Conservation (phyloP, 2,113 vertebrate genomes). For the Orycteropus afer region DNA sequence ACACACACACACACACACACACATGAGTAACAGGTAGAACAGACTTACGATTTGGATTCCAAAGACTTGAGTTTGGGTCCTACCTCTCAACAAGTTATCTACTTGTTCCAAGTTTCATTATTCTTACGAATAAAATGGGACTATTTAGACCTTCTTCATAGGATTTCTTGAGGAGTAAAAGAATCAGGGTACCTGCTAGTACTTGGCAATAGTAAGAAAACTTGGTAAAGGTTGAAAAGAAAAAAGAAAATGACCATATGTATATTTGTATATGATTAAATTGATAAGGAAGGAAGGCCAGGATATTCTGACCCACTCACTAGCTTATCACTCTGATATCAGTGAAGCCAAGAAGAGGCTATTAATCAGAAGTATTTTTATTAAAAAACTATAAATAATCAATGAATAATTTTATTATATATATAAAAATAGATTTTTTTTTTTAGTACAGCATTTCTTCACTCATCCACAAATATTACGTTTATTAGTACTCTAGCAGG, state of each 20-base stretch:
- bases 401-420: not conserved
- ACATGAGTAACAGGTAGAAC: not conserved
- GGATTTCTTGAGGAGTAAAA: not conserved
- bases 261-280: not conserved
- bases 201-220: not conserved
- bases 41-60: not conserved
- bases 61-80: not conserved
- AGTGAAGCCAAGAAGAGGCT: not conserved
- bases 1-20: no score
- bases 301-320: not conserved
- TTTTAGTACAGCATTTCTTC: not conserved
- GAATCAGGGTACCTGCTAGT: not conserved
- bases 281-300: not conserved
- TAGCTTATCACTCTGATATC: not conserved
- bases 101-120: not conserved
- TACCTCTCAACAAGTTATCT: not conserved
- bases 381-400: not conserved
- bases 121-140: not conserved
- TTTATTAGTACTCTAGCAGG: not conserved
- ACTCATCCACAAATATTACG: conserved; percentile 7
- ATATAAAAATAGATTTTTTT: not conserved
- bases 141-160: not conserved
- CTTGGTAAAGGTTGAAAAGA: not conserved
- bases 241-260: not conserved
- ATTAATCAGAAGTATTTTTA: conserved; percentile 17